Base-by-base conservation (phyloP, 2,797 vertebrate species). In the Netta rufina region DNA sequence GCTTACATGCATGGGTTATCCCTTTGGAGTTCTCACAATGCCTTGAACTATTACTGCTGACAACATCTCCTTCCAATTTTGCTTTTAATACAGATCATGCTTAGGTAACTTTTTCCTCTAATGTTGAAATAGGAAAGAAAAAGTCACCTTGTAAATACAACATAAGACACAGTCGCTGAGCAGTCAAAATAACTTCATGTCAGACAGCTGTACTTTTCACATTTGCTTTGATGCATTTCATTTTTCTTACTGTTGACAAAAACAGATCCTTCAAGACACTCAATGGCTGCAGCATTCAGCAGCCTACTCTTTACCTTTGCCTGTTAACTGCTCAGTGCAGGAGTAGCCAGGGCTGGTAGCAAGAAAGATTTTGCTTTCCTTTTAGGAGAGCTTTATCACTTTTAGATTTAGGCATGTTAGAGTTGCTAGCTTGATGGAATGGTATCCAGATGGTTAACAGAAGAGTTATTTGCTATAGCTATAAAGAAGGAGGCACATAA, bases 101-200 rank as follows among this genome's bases (percentile, higher is more conserved):
- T 78, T 51, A 3, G 21, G 70, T 78, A 90, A 95, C 65, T 92
- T 96, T 92, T 94, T 84, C 93, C 78, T 77, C 49, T 88, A 28
- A 8, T 3, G 38, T 64, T 88, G 82, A 61, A 95, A 64, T 69
- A 41, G 36, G 58, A 82, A 28, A 24, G 80, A 64, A 20, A 64
- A 20, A 84, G 45, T 67, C 56, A 82, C 77, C 60, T 64, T 49
- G 49, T 65, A 90, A 92, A 75, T 28, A 12, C 58, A 39, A 13
- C 43, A 71, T 49, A 54, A 64, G 69, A 66, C 66, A 91, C 39
- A n/a, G 79, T 5, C 69, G 51, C 89, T 2, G 2, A 91, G 65
- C 64, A 93, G 58, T 53, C 76, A 92, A 77, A 93, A 58, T 49
- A 90, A 58, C 54, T 64, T 74, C 38, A 20, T 72, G 81, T 94